These are phyloP conservation scores for Virgularia gustaviana DNA, from an alignment of 92 coral and sea anemone genomes.

Conservation along the genomic window DNA sequence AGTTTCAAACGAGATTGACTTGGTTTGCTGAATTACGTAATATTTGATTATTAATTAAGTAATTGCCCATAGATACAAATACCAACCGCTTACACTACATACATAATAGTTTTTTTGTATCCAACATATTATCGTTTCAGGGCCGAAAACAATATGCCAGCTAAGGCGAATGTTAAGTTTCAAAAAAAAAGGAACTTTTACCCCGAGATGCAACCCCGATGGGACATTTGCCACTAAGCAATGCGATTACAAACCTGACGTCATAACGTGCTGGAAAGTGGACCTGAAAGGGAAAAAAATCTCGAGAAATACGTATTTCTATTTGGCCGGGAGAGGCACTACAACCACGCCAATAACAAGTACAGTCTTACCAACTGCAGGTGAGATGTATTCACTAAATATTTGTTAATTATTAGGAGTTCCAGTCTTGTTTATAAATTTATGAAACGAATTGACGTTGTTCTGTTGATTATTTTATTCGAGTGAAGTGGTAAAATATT, in stretches of 20 bases:
- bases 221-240: constrained; percentile 66
- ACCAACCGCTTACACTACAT: too few species aligned
- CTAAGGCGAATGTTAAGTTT: constrained; percentile 15
- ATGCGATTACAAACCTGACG: constrained; percentile 33
- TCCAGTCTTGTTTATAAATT: too few species aligned
- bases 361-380: background rate
- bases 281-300: constrained; percentile 57
- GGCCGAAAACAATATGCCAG: constrained; percentile 35
- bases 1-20: too few species aligned
- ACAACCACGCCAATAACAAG: background rate
- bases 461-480: too few species aligned
- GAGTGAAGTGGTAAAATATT: too few species aligned
- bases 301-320: background rate
- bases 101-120: background rate
- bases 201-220: constrained; percentile 63
- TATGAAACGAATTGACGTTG: too few species aligned
- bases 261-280: constrained; percentile 70
- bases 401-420: background rate
- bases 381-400: background rate
- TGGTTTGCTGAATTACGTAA: too few species aligned
- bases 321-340: background rate
- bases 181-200: constrained; percentile 32
- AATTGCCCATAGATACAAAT: too few species aligned
- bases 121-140: background rate
- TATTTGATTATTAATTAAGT: too few species aligned